phyloP scores from a whole-genome alignment of 2,888 invertebrate species.

The Sericinus montela region DNA sequence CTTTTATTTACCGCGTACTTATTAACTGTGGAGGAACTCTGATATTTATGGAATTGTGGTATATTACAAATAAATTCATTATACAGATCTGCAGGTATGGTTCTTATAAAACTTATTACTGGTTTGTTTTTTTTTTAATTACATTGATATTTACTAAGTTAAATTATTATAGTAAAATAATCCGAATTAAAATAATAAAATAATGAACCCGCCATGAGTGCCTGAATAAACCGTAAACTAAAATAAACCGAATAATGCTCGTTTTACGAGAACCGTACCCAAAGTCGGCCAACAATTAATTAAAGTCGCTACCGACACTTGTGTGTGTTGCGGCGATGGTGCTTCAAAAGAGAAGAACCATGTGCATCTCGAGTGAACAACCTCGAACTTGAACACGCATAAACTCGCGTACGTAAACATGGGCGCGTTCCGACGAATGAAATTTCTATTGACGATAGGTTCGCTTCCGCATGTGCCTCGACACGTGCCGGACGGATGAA shows the following conservation, averaged over 20 bases:
- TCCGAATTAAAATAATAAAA: too few relatives aligned
- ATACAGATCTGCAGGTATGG: too few relatives aligned
- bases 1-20: too few relatives aligned
- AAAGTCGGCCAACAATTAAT: conserved; percentile 7
- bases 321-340: not conserved
- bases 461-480: conserved; percentile 49
- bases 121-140: too few relatives aligned
- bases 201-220: too few relatives aligned
- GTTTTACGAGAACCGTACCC: conserved; percentile 10
- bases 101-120: too few relatives aligned
- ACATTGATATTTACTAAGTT: too few relatives aligned
- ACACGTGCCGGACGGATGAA: conserved; percentile 56
- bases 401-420: conserved; percentile 60
- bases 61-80: too few relatives aligned
- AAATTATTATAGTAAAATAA: too few relatives aligned
- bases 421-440: conserved; percentile 50
- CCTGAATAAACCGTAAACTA: not conserved
- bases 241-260: conserved; percentile 4
- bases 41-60: too few relatives aligned
- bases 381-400: conserved; percentile 70
- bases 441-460: conserved; percentile 55
- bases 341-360: conserved; percentile 8
- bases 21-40: too few relatives aligned
- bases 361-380: conserved; percentile 40
- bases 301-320: conserved; percentile 4